Evolutionary conservation across 2,797 vertebrate species (phyloP).

Genomic region (Melanotaenia boesemani): DNA sequence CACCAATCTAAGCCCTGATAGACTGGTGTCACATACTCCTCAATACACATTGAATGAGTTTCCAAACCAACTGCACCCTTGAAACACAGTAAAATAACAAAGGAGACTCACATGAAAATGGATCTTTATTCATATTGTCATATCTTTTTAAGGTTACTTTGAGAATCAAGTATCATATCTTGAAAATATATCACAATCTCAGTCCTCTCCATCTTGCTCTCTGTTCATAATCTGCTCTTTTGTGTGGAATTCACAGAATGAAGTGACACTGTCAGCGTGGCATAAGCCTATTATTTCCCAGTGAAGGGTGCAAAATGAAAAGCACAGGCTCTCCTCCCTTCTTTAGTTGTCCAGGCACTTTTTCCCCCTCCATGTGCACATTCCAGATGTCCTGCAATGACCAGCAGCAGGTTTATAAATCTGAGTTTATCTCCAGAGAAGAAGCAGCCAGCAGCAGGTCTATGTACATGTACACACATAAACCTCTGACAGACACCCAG

Average conservation of each 20-base stretch:
- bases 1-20: background rate
- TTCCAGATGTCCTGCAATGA: constrained; percentile 73
- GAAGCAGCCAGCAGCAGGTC: constrained; percentile 37
- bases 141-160: constrained; percentile 54
- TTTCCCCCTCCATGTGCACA: constrained; percentile 51
- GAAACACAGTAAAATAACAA: constrained; percentile 23
- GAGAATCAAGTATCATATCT: constrained; percentile 73
- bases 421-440: constrained; percentile 41
- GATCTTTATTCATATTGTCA: constrained; percentile 68
- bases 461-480: constrained; percentile 8
- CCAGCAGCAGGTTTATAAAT: constrained; percentile 68
- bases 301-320: constrained; percentile 70
- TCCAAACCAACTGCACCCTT: background rate
- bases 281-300: constrained; percentile 72
- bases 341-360: constrained; percentile 65
- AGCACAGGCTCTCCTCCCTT: constrained; percentile 32
- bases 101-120: constrained; percentile 59
- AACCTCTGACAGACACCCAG: constrained; percentile 30
- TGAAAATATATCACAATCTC: constrained; percentile 69
- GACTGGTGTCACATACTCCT: background rate
- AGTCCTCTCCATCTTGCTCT: constrained; percentile 24
- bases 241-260: constrained; percentile 69
- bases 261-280: constrained; percentile 67
- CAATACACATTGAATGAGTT: too few relatives aligned
- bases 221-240: constrained; percentile 59